Base-by-base conservation (phyloP, 2,797 vertebrate species). In the Pristis pectinata region DNA sequence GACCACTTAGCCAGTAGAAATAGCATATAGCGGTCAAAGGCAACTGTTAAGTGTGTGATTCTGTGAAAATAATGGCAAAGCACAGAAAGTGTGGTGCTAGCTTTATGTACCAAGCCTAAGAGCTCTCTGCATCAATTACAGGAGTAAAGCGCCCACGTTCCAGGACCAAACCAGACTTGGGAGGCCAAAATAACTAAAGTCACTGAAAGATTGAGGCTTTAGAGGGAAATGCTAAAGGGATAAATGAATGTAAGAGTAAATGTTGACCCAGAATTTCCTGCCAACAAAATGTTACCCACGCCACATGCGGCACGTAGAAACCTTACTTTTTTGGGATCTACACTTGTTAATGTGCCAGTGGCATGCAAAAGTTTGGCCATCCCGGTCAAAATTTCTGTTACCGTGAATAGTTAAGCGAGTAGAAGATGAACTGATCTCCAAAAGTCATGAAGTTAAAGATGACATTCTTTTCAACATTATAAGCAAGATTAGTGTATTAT, bases 1-100 rank as follows among this genome's bases (percentile, higher is more conserved):
- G 64, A 67, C 87, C 87, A 91, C 87, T 91, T 91, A 91, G 64
- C 8, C 37, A 27, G 59, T 91, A 91, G 10, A 87, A 87, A 87
- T 59, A 59, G 30, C 53, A 59, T 30, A 37, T 24, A 2, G 59
- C 67, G n/a, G 59, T 10, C 85, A 19, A 64, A 41, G 37, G 87
- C 17, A 37, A 91, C 87, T 91, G 44, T 30, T 22, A 91, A 91
- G n/a, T 91, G 61, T 91, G 61, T 61, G 41, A 67, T 91, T 91
- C 87, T 37, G 34, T 37, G 5, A 91, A 37, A 67, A 37, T 67
- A 91, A 91, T 91, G 87, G 49, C 19, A 67, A 91, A 67, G 61
- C 24, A 22, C 59, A 67, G 82, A 85, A 91, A 24, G n/a, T 22
- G 9, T 41, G 61, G 59, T 22, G 19, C 59, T 64, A 91, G 59